phyloP scores from a whole-genome alignment of 2,113 vertebrate species.

The Recurvirostra avosetta region DNA sequence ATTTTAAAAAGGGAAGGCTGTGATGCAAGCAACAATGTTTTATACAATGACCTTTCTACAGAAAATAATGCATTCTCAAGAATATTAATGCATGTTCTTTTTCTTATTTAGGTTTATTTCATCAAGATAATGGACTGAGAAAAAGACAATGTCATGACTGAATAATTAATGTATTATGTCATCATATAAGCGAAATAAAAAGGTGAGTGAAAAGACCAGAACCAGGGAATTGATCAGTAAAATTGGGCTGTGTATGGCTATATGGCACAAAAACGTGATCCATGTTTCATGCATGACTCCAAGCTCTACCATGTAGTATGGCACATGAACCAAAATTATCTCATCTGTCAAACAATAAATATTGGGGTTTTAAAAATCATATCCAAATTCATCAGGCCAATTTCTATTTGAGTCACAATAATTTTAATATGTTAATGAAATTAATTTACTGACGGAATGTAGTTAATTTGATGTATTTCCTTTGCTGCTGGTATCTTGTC shows the following conservation, averaged over 20 bases:
- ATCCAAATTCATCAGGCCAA: background rate
- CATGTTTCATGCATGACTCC: background rate
- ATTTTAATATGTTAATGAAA: background rate
- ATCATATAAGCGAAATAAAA: background rate
- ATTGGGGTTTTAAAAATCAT: background rate
- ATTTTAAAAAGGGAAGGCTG: background rate
- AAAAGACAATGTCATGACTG: background rate
- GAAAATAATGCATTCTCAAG: background rate
- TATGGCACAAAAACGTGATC: background rate
- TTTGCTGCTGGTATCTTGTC: background rate
- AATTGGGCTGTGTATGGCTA: background rate
- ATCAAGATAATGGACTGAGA: background rate
- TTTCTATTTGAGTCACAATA: background rate
- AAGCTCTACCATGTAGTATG: background rate
- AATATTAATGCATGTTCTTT: background rate
- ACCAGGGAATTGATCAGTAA: background rate
- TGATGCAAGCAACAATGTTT: background rate
- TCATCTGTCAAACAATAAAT: background rate
- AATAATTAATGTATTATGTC: background rate
- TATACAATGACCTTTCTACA: background rate
- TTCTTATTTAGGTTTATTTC: background rate
- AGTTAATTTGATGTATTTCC: background rate
- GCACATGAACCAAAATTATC: background rate
- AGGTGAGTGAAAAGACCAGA: background rate
- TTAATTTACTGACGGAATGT: background rate